Percentiles rank a stretch among this genome's conserved stretches.
Conservation (phyloP, 1,140 invertebrate species). For the Penaeus vannamei region DNA sequence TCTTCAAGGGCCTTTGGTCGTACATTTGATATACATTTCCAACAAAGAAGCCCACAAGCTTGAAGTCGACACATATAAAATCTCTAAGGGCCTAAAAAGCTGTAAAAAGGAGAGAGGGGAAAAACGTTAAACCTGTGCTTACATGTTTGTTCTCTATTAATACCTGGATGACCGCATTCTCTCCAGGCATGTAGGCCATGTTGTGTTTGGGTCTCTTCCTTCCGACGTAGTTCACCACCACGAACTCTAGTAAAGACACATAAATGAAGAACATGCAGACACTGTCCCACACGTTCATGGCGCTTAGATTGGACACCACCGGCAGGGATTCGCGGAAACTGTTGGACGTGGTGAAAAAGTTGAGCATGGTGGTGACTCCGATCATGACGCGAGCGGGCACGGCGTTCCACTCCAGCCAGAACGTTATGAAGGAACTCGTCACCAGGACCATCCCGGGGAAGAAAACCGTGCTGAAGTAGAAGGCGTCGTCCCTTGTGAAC, state of each 20-base stretch:
- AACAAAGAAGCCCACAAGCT: slow-evolving; percentile 6
- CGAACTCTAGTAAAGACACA: slow-evolving; percentile 92
- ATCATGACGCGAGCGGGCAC: slow-evolving; percentile 87
- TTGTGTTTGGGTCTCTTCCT: slow-evolving; percentile 80
- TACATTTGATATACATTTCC: neutral
- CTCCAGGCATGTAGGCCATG: slow-evolving; percentile 88
- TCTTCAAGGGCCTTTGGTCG: slow-evolving; percentile 8
- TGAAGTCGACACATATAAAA: slow-evolving; percentile 10
- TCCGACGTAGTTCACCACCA: slow-evolving; percentile 94
- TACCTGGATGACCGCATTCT: slow-evolving; percentile 92
- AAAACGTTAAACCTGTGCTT: slow-evolving; percentile 38
- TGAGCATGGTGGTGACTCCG: slow-evolving; percentile 95
- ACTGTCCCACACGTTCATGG: slow-evolving; percentile 96
- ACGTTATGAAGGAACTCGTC: slow-evolving; percentile 94
- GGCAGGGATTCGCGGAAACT: slow-evolving; percentile 81
- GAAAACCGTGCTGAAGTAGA: slow-evolving; percentile 97
- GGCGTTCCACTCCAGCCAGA: slow-evolving; percentile 97
- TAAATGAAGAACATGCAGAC: slow-evolving; percentile 98
- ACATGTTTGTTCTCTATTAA: slow-evolving; percentile 68
- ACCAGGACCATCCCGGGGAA: slow-evolving; percentile 96
- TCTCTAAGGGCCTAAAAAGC: neutral
- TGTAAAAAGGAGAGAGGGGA: slow-evolving; percentile 2
- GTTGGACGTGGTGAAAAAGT: slow-evolving; percentile 91
- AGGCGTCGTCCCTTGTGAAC: slow-evolving; percentile 84
- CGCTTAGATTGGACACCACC: slow-evolving; percentile 92